phyloP scores from a whole-genome alignment of 2,797 vertebrate species.

The Alosa sapidissima region DNA sequence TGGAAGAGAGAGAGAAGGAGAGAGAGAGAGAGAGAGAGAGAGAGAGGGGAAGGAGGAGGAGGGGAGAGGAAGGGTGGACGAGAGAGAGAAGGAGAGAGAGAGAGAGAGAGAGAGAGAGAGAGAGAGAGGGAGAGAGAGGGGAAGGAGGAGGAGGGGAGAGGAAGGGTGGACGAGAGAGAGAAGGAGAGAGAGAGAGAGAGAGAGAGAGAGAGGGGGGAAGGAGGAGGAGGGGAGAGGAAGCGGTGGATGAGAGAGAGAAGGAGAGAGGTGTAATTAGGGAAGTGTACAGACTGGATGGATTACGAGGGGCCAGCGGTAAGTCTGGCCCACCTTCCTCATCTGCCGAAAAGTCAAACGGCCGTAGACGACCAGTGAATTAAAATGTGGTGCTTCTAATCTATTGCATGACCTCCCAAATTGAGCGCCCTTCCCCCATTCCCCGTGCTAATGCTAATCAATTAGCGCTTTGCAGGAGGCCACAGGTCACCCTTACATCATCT shows the following conservation, averaged over 20 bases:
- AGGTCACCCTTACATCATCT: constrained; percentile 56
- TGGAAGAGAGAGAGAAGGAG: constrained; percentile 12
- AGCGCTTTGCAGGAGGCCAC: constrained; percentile 47
- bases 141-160: constrained; percentile 28
- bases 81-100: constrained; percentile 16
- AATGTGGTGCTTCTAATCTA: constrained; percentile 46
- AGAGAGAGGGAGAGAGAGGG: constrained; percentile 25
- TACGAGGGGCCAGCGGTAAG: constrained; percentile 32
- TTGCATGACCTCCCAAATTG: constrained; percentile 44
- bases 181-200: too few relatives aligned
- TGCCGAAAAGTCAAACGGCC: constrained; percentile 28
- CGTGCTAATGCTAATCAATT: constrained; percentile 54
- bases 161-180: too few relatives aligned
- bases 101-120: constrained; percentile 33
- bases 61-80: background rate
- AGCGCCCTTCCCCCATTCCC: constrained; percentile 29
- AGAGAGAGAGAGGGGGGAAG: constrained; percentile 18
- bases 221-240: constrained; percentile 7
- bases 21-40: background rate
- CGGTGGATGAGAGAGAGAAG: constrained; percentile 22
- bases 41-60: too few relatives aligned
- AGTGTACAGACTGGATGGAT: constrained; percentile 40
- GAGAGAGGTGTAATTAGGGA: constrained; percentile 6
- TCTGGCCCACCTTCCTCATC: constrained; percentile 34
- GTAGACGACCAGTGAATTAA: constrained; percentile 50